Conservation (phyloP, 1,140 invertebrate genomes). For the Vanessa tameamea region DNA sequence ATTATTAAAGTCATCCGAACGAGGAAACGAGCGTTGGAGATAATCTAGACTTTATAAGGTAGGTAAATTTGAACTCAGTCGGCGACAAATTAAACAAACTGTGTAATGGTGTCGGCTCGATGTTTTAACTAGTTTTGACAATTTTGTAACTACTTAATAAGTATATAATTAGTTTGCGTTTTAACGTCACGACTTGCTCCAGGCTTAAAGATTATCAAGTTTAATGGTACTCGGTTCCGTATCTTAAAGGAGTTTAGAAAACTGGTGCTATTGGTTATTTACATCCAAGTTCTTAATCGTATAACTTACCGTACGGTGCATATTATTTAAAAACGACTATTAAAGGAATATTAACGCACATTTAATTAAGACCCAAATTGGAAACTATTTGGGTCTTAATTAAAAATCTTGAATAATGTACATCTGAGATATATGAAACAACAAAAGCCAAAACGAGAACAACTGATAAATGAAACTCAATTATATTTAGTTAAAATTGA, state of each 20-base stretch:
- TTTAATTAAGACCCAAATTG: no score
- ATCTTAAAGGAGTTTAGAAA: slow-evolving; percentile 20
- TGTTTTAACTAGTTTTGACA: slow-evolving; percentile 50
- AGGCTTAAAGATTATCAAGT: slow-evolving; percentile 32
- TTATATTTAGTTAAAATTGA: no score
- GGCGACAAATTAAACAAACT: slow-evolving; percentile 46
- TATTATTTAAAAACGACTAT: no score
- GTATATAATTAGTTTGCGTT: slow-evolving; percentile 40
- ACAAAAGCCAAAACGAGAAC: no score
- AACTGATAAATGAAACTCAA: no score
- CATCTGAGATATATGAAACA: no score
- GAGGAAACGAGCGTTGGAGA: neutral
- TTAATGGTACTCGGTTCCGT: slow-evolving; percentile 23
- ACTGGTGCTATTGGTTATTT: neutral
- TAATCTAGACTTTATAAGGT: slow-evolving; percentile 19
- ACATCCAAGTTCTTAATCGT: neutral
- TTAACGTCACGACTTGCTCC: slow-evolving; percentile 17
- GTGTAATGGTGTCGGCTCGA: slow-evolving; percentile 32
- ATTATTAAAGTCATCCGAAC: slow-evolving; percentile 8
- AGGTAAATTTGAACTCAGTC: slow-evolving; percentile 24
- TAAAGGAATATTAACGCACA: no score
- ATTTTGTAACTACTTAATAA: slow-evolving; percentile 50
- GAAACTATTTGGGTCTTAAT: no score
- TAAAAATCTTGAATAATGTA: no score
- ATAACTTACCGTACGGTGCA: no score